Conservation (phyloP, 2,113 vertebrate species). For the Eulacestoma nigropectus region DNA sequence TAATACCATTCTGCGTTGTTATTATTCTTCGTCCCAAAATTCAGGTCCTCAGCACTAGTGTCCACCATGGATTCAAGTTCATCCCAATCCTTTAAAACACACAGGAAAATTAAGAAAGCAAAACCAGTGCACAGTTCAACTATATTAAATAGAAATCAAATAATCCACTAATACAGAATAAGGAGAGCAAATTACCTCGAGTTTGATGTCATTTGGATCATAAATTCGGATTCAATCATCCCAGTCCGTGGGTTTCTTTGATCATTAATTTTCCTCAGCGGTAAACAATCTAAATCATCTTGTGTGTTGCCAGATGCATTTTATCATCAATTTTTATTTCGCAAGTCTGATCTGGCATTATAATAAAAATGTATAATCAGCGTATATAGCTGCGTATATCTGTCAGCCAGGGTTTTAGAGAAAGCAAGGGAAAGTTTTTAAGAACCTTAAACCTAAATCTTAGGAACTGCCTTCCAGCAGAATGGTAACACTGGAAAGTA, state of each 20-base stretch:
- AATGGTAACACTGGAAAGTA: neutral
- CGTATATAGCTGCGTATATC: conserved; percentile 72
- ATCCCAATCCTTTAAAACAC: conserved; percentile 77
- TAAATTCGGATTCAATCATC: conserved; percentile 72
- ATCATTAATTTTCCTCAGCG: conserved; percentile 74
- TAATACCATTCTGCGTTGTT: conserved; percentile 78
- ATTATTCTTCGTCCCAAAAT: conserved; percentile 74
- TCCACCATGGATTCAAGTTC: conserved; percentile 80
- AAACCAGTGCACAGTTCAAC: neutral
- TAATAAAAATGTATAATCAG: neutral
- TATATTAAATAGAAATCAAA: neutral
- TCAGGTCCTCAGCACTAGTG: conserved; percentile 77
- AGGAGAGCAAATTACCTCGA: conserved; percentile 66
- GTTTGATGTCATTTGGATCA: conserved; percentile 66
- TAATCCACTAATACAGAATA: neutral
- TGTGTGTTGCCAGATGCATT: conserved; percentile 78
- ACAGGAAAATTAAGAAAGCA: neutral
- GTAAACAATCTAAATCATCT: conserved; percentile 83
- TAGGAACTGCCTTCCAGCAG: neutral
- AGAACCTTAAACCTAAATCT: neutral
- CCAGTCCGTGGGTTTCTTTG: conserved; percentile 73
- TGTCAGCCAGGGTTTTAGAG: conserved; percentile 72
- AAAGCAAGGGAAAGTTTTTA: neutral
- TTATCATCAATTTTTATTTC: conserved; percentile 81
- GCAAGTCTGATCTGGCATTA: conserved; percentile 81